Evolutionary conservation across 37 sponge, comb jelly and placozoan species (phyloP).

Genomic region (Mnemiopsis leidyi): DNA sequence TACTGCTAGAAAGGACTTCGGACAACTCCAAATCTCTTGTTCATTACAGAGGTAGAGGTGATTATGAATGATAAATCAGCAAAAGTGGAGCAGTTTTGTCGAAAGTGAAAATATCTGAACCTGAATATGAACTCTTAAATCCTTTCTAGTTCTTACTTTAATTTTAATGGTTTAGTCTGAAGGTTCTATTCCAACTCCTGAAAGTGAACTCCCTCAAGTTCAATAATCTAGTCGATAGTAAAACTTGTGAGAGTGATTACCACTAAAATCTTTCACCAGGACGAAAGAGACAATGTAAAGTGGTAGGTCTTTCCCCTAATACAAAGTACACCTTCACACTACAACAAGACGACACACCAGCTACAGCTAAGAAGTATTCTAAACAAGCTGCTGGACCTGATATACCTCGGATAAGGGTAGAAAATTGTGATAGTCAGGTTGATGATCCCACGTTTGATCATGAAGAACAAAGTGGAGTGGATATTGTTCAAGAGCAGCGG

Average conservation of each 20-base stretch:
- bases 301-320: not conserved
- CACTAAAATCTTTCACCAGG: no score
- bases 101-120: no score
- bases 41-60: conserved; percentile 39
- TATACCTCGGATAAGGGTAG: not conserved
- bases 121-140: no score
- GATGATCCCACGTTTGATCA: not conserved
- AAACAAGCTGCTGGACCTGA: not conserved
- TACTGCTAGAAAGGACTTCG: not conserved
- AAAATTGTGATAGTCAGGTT: not conserved
- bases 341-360: not conserved
- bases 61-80: no score
- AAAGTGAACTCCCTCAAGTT: no score
- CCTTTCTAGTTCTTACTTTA: not conserved
- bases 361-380: not conserved
- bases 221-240: no score
- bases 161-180: no score
- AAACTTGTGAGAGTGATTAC: no score
- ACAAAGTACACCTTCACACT: conserved; percentile 47
- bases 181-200: no score
- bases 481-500: no score
- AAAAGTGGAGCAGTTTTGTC: no score
- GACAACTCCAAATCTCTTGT: not conserved
- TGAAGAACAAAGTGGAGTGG: no score
- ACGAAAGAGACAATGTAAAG: not conserved